phyloP scores from a whole-genome alignment of 1,140 invertebrate species.

The Apocrypta bakeri region DNA sequence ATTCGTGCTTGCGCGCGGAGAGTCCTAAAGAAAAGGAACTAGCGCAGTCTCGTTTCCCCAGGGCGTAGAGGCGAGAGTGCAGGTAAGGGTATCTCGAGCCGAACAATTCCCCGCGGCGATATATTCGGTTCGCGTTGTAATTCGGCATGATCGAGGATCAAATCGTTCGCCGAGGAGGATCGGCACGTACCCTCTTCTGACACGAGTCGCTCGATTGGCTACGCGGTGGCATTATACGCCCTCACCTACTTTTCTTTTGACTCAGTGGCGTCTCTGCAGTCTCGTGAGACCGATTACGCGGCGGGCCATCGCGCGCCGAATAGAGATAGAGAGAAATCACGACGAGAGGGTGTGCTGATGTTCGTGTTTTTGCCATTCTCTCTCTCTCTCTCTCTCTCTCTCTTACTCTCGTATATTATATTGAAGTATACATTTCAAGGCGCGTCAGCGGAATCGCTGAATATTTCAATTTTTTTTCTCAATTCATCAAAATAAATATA shows the following conservation, averaged over 20 bases:
- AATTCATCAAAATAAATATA: too few relatives aligned
- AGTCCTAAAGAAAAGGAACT: background rate
- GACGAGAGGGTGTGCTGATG: background rate
- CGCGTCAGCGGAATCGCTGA: background rate
- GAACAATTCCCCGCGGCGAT: constrained; percentile 52
- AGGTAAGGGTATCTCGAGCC: background rate
- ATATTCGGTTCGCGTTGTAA: constrained; percentile 54
- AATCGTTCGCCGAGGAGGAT: constrained; percentile 50
- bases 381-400: too few relatives aligned
- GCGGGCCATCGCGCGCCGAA: too few relatives aligned
- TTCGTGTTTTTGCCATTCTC: background rate
- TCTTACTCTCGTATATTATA: too few relatives aligned
- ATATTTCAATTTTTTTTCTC: background rate
- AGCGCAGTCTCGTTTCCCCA: constrained; percentile 10
- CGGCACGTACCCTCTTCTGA: background rate
- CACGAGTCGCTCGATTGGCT: background rate
- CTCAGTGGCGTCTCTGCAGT: constrained; percentile 1
- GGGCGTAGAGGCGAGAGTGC: background rate
- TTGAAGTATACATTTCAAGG: too few relatives aligned
- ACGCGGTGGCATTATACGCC: background rate
- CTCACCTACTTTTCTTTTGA: background rate
- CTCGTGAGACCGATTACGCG: constrained; percentile 53
- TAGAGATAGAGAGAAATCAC: background rate
- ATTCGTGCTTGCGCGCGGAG: background rate
- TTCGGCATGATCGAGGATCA: constrained; percentile 56